phyloP scores from a whole-genome alignment of 2,113 vertebrate genomes.

The Budorcas taxicolor region DNA sequence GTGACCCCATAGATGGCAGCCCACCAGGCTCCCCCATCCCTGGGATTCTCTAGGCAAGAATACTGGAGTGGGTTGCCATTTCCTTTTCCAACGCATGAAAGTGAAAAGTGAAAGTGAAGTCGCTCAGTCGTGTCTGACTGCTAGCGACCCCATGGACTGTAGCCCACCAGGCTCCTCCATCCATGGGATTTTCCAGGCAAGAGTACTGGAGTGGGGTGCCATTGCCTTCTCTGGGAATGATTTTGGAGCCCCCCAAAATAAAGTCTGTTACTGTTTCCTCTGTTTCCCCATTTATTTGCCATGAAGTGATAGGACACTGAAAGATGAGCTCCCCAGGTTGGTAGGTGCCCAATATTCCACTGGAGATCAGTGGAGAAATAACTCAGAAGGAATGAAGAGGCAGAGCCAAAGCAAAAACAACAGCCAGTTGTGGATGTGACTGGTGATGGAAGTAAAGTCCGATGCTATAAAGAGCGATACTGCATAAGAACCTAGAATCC shows the following conservation, averaged over 20 bases:
- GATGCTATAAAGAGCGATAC: not conserved
- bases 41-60: no score
- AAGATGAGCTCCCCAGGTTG: not conserved
- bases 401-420: not conserved
- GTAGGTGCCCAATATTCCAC: not conserved
- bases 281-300: not conserved
- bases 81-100: no score
- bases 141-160: no score
- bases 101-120: no score
- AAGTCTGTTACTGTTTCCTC: not conserved
- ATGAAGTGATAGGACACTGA: not conserved
- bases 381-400: not conserved
- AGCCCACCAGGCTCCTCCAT: no score
- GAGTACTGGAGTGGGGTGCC: no score
- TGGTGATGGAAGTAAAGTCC: not conserved
- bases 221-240: not conserved
- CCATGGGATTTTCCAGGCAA: no score
- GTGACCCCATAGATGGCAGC: no score
- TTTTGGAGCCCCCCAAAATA: not conserved
- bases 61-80: no score
- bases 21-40: no score
- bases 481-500: not conserved
- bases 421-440: not conserved
- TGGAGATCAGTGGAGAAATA: not conserved
- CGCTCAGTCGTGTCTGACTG: rapidly evolving